A percentile compares a stretch with the other conserved stretches of the same genome.
Evolutionary conservation across 2,113 vertebrate species (phyloP).

Genomic region (Australoheros scitulus): DNA sequence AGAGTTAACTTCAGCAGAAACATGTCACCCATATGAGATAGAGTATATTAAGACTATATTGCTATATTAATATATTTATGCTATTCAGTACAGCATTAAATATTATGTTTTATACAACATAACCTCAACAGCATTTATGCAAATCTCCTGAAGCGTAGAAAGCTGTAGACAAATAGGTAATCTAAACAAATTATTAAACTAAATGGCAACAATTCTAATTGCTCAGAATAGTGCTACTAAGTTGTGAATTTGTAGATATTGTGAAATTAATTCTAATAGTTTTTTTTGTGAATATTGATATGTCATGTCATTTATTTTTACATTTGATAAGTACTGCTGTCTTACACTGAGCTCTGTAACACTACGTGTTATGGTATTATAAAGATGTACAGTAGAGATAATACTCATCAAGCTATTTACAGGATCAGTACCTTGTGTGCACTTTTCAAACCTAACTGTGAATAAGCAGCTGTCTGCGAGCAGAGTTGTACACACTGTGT

Average conservation of each 20-base stretch:
- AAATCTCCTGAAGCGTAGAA: conserved; percentile 69
- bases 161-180: conserved; percentile 66
- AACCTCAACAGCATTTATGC: conserved; percentile 69
- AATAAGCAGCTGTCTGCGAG: conserved; percentile 73
- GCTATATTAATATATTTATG: conserved; percentile 78
- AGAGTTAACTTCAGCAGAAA: conserved; percentile 63
- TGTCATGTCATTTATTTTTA: conserved; percentile 74
- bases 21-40: conserved; percentile 63
- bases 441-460: conserved; percentile 76
- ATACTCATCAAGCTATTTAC: conserved; percentile 59
- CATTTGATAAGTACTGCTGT: conserved; percentile 67
- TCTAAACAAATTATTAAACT: conserved; percentile 57
- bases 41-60: conserved; percentile 75
- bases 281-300: conserved; percentile 71
- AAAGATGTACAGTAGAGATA: conserved; percentile 57
- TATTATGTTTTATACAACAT: conserved; percentile 72
- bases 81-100: conserved; percentile 73
- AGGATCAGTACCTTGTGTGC: conserved; percentile 71
- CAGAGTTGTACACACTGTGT: conserved; percentile 72
- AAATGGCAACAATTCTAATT: conserved; percentile 62
- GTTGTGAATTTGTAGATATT: conserved; percentile 80
- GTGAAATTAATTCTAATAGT: conserved; percentile 73
- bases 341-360: conserved; percentile 66
- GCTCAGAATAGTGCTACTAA: conserved; percentile 67
- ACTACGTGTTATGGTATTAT: conserved; percentile 66